Evolutionary conservation across 2,888 invertebrate species (phyloP), one percentile per base, ranked within the genome.

Genomic region (Cosmopolites sordidus): DNA sequence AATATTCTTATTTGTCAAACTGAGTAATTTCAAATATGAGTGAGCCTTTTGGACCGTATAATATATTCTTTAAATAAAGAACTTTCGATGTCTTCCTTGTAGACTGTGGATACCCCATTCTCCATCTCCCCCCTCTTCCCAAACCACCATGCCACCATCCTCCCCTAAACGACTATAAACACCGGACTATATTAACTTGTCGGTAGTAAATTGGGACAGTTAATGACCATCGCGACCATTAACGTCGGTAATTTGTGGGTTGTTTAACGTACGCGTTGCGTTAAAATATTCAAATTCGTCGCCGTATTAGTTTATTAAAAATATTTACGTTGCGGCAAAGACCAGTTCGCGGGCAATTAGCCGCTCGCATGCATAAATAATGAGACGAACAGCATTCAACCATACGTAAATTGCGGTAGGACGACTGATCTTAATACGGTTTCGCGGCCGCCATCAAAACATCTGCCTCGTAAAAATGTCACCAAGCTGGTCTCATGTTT

Each of bases 381-480:
- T 58, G 51, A 33, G 33, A 33, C 33, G 33, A n/a, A 33, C 33
- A 12, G 33, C 33, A 4, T 33, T n/a, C 33, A 11, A n/a, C n/a
- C n/a, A 12, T 33, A 6, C 33, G 33, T 33, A 33, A 33, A 33
- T 33, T 33, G 33, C 33, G 33, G 11, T n/a, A 12, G 4, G 33
- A 33, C 33, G 54, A 63, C 55, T 61, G 62, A 63, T 67, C 66
- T 67, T 67, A 67, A 67, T 67, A 66, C 33, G 66, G 65, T 65
- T 66, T 64, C 65, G 64, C 65, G 61, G 65, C 60, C 64, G 63
- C 64, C 66, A 69, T 69, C 67, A 69, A 67, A 69, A 67, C 68
- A 69, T 65, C 68, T 67, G 68, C 65, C 63, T 56, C 63, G 62
- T 65, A 66, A 65, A 64, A 33, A 33, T 33, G 11, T 12, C 33